These are phyloP conservation scores for Epistrophe eligans DNA, from an alignment of 2,888 invertebrate genomes.

Conservation along the genomic window DNA sequence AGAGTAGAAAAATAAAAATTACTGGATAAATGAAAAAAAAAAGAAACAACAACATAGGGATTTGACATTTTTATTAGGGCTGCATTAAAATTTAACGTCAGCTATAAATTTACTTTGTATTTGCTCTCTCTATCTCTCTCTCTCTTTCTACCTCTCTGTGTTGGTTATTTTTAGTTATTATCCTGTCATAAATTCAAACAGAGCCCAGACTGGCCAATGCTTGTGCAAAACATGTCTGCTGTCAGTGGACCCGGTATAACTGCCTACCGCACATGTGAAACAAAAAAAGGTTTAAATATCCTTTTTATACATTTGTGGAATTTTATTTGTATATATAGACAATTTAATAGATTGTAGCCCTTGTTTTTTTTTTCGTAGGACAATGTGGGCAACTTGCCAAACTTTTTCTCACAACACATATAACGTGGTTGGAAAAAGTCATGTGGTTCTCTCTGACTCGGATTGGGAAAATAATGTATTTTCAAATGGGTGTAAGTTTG, in stretches of 20 bases:
- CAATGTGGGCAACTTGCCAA: conserved; percentile 21
- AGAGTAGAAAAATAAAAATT: conserved; percentile 20
- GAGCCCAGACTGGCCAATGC: conserved; percentile 24
- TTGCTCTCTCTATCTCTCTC: background rate
- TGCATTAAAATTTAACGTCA: conserved; percentile 68
- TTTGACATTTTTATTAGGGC: conserved; percentile 70
- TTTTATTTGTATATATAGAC: conserved; percentile 38
- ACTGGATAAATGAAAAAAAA: conserved; percentile 10
- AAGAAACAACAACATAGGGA: conserved; percentile 11
- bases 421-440: conserved; percentile 3
- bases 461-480: conserved; percentile 22
- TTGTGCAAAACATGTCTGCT: conserved; percentile 42
- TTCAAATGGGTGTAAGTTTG: conserved; percentile 15
- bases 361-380: background rate
- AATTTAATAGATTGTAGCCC: conserved; percentile 44
- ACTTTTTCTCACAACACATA: background rate
- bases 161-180: conserved; percentile 58
- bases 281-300: conserved; percentile 35
- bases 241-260: background rate
- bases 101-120: conserved; percentile 58
- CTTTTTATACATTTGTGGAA: conserved; percentile 33
- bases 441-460: background rate
- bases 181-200: conserved; percentile 63
- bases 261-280: background rate
- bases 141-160: conserved; percentile 7